Evolutionary conservation across 2,113 vertebrate species (phyloP), one percentile per base, ranked within the genome.

Genomic region (Leptosomus discolor): DNA sequence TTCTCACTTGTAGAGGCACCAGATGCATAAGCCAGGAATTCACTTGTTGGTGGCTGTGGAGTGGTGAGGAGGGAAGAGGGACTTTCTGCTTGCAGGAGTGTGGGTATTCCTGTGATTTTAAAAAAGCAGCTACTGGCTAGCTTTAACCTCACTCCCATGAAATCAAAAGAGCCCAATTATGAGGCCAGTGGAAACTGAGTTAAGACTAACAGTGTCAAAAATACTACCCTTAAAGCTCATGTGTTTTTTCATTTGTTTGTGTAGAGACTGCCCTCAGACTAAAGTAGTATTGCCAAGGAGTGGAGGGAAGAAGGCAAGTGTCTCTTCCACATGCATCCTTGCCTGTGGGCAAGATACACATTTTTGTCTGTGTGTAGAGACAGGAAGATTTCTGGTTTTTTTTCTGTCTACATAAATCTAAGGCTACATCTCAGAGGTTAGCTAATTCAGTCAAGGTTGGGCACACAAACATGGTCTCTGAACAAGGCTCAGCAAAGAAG

Each of bases 401-500:
- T 20, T 45, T 48, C 69, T 60, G 1, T 32, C 57, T 56, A 4
- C 39, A 8, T 75, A 50, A 45, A 30, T 77, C 58, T 60, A 43
- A 58, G 74, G 11, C 57, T 21, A 2, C 8, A 22, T 75, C 70
- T 92, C 45, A 56, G 61, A 51, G 26, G 19, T 56, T 56, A 46
- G 29, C 53, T 34, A 30, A 37, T 46, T 39, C 64, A 79, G 34
- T 23, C 21, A 46, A 29, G 17, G 29, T 14, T 2, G 1, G 51
- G 53, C 45, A 51, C 29, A 8, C 1, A 0, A 83, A 24, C 13
- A 56, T 1, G 0, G 29, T 8, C 39, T 75, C 23, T 63, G 41
- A 60, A 29, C 30, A 85, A 50, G 68, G 48, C 70, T 73, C 53
- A 43, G 58, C 53, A 53, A 26, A 57, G 46, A 54, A 2, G 15